A percentile compares a stretch with the other conserved stretches of the same genome.
Evolutionary conservation across 2,113 vertebrate genomes (phyloP).

Genomic region (Boleophthalmus pectinirostris): DNA sequence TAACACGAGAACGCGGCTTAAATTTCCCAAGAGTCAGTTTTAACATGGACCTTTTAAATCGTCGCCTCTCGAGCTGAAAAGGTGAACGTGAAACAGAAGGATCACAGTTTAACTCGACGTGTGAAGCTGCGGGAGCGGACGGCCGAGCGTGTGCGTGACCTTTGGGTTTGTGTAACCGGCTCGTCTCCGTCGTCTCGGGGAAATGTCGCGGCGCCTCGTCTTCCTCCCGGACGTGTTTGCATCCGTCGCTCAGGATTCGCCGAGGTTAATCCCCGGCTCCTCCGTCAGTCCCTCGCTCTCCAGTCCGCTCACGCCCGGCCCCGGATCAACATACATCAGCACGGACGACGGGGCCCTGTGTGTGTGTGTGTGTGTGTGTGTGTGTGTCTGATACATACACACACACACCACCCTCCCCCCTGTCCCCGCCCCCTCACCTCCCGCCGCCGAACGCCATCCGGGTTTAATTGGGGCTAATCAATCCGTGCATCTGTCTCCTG

Average conservation of each 20-base stretch:
- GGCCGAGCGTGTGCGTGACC: background rate
- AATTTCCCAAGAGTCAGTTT: too few relatives aligned
- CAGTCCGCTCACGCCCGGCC: conserved; percentile 61
- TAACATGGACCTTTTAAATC: too few relatives aligned
- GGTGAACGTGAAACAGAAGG: too few relatives aligned
- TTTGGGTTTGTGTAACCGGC: background rate
- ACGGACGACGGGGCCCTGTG: conserved; percentile 66
- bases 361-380: conserved; percentile 58
- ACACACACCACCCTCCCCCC: too few relatives aligned
- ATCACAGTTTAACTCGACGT: background rate
- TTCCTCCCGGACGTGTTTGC: conserved; percentile 51
- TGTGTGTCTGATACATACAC: too few relatives aligned
- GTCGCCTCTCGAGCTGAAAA: too few relatives aligned
- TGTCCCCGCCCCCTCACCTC: too few relatives aligned
- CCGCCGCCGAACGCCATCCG: conserved; percentile 51
- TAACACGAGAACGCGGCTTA: too few relatives aligned
- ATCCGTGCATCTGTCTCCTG: conserved; percentile 43
- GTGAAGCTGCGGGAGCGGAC: background rate
- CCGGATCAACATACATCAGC: conserved; percentile 68
- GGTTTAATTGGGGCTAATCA: conserved; percentile 67
- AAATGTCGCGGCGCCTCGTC: conserved; percentile 13
- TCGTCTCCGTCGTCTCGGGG: background rate
- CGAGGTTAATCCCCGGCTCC: conserved; percentile 50
- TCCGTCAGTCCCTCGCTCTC: conserved; percentile 49
- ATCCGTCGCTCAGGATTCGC: conserved; percentile 40